A percentile compares a stretch with the other conserved stretches of the same genome.
Conservation (phyloP, 2,797 vertebrate genomes). For the Catamblyrhynchus diadema region DNA sequence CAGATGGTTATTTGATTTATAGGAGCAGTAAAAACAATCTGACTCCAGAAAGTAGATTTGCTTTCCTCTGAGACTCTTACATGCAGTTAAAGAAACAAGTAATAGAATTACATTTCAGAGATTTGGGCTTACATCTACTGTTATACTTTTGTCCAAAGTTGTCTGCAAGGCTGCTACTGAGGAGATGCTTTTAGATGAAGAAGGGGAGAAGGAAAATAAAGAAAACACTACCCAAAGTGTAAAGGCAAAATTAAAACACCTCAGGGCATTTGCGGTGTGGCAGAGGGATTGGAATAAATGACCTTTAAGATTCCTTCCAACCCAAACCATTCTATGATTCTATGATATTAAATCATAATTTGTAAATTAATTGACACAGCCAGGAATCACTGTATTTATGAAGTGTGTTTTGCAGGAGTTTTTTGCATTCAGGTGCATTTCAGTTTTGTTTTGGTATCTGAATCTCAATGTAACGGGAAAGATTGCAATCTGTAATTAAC, state of each 20-base stretch:
- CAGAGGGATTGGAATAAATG: not conserved
- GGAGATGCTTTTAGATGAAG: not conserved
- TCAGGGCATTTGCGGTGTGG: not conserved
- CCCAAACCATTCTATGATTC: not conserved
- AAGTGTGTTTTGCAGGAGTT: not conserved
- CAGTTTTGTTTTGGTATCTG: not conserved
- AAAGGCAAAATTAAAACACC: not conserved
- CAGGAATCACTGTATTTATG: not conserved
- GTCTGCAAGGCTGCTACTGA: not conserved
- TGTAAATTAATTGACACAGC: not conserved
- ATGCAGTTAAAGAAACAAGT: constrained; percentile 43
- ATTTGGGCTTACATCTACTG: not conserved
- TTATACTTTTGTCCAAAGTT: constrained; percentile 5
- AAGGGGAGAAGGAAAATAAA: not conserved
- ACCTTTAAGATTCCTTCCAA: not conserved
- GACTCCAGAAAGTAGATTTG: constrained; percentile 55
- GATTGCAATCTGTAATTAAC: not conserved
- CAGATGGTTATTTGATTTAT: constrained; percentile 67
- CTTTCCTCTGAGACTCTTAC: constrained; percentile 36
- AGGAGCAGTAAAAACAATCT: constrained; percentile 48
- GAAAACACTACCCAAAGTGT: not conserved
- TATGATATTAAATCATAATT: not conserved
- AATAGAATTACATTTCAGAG: constrained; percentile 33
- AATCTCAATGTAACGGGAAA: not conserved
- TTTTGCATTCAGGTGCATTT: not conserved